phyloP scores from a whole-genome alignment of 2,888 invertebrate genomes.

The Nomada hirtipes region DNA sequence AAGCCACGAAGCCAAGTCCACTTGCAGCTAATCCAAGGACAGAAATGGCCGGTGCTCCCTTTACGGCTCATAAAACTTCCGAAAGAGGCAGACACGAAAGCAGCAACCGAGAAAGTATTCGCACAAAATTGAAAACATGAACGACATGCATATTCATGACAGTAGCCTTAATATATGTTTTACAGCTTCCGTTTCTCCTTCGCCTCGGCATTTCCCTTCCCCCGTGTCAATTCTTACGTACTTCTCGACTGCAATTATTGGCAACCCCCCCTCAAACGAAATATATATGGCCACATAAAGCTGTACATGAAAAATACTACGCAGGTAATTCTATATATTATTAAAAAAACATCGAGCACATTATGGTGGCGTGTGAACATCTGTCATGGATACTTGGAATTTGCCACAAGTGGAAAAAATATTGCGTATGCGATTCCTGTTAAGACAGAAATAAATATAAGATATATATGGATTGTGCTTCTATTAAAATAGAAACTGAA shows the following conservation, averaged over 20 bases:
- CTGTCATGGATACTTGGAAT: no score
- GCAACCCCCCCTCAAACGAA: conserved; percentile 13
- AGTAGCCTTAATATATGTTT: conserved; percentile 80
- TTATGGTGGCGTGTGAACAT: not conserved
- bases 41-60: conserved; percentile 67
- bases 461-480: not conserved
- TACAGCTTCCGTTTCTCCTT: conserved; percentile 65
- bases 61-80: conserved; percentile 82
- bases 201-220: not conserved
- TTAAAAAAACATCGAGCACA: not conserved
- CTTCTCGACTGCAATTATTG: conserved; percentile 9
- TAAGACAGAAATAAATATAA: no score
- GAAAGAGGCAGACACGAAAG: conserved; percentile 66
- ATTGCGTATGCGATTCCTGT: no score
- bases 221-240: conserved; percentile 11
- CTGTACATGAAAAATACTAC: not conserved
- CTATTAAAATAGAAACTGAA: not conserved
- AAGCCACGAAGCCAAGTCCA: conserved; percentile 67
- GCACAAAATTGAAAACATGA: conserved; percentile 82
- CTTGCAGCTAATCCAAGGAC: conserved; percentile 60
- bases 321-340: not conserved
- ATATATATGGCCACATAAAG: not conserved
- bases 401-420: no score
- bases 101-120: conserved; percentile 77
- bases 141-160: conserved; percentile 82